These are phyloP conservation scores for Harpegnathos saltator DNA, from an alignment of 1,140 invertebrate species.

Conservation along the genomic window DNA sequence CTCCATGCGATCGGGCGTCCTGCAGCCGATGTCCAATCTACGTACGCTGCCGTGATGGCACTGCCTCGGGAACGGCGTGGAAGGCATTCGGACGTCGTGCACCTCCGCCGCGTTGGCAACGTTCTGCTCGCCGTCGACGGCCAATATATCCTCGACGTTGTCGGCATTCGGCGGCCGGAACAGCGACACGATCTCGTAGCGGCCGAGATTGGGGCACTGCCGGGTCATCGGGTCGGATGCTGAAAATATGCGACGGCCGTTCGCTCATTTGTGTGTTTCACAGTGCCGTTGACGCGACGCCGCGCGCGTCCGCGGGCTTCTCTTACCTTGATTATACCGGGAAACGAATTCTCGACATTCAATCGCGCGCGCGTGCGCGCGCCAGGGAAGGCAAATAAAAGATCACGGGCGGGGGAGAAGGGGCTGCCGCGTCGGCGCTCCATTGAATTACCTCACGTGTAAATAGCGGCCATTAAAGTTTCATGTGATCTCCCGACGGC, in stretches of 20 bases:
- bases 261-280: not conserved
- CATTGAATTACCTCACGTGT: not conserved
- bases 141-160: slow-evolving; percentile 57
- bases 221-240: slow-evolving; percentile 80
- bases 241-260: slow-evolving; percentile 60
- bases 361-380: too few relatives aligned
- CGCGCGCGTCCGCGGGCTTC: too few relatives aligned
- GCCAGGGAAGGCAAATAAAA: too few relatives aligned
- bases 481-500: not conserved
- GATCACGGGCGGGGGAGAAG: too few relatives aligned
- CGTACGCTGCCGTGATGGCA: slow-evolving; percentile 79
- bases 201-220: slow-evolving; percentile 81
- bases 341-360: not conserved
- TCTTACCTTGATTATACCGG: too few relatives aligned
- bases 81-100: slow-evolving; percentile 70
- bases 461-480: slow-evolving; percentile 33
- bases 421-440: too few relatives aligned
- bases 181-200: slow-evolving; percentile 81
- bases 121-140: slow-evolving; percentile 57
- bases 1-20: slow-evolving; percentile 82
- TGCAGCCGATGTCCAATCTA: slow-evolving; percentile 82
- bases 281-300: too few relatives aligned
- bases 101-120: slow-evolving; percentile 78
- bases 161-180: slow-evolving; percentile 72
- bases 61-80: slow-evolving; percentile 73